Evolutionary conservation across 2,113 vertebrate species (phyloP).

Genomic region (Piaya cayana): DNA sequence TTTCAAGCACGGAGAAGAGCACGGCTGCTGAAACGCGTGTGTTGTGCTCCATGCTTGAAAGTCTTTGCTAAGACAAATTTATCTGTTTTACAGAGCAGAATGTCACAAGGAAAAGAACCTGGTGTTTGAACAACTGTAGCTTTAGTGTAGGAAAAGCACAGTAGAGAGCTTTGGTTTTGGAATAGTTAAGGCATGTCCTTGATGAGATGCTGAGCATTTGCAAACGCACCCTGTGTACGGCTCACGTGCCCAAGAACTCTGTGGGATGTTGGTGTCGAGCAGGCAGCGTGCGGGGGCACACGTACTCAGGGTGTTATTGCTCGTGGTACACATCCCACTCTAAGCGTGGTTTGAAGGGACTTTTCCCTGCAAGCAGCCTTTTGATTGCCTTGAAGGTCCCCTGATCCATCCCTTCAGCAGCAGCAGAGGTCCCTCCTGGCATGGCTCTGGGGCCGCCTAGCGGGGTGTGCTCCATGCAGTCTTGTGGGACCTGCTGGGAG

Average conservation of each 20-base stretch:
- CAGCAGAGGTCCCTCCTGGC: background rate
- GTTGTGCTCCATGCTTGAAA: background rate
- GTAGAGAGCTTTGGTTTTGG: background rate
- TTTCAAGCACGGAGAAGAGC: background rate
- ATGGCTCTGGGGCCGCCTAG: slow-evolving; percentile 38
- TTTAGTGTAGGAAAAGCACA: background rate
- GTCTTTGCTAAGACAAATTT: background rate
- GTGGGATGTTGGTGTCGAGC: background rate
- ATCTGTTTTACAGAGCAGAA: background rate
- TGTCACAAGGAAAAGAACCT: accelerated
- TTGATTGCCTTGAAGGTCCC: background rate
- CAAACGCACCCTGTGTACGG: background rate
- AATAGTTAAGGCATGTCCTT: background rate
- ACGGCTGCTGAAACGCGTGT: background rate
- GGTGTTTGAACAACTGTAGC: background rate
- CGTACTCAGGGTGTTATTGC: accelerated
- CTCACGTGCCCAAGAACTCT: accelerated
- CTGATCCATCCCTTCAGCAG: background rate
- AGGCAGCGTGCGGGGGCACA: background rate
- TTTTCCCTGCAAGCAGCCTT: background rate
- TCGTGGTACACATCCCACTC: accelerated
- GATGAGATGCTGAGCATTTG: background rate
- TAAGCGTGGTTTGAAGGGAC: background rate
- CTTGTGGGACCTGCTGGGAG: accelerated
- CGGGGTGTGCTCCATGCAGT: background rate